phyloP scores from a whole-genome alignment of 2,797 vertebrate genomes.

The Hypotaenidia okinawae region DNA sequence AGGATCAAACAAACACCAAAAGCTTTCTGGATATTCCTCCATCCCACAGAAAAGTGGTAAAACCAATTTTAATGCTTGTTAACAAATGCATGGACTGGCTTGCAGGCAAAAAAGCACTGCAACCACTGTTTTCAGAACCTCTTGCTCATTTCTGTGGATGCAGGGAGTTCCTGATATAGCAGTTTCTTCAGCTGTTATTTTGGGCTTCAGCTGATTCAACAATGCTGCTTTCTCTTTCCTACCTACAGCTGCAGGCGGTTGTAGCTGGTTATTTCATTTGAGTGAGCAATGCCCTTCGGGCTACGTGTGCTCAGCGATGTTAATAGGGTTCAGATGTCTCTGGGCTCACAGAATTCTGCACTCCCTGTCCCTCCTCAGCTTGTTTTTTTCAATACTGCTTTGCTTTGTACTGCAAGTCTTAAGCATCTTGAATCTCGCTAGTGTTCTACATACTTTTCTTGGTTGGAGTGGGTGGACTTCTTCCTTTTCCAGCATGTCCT shows the following conservation, averaged over 20 bases:
- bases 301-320: background rate
- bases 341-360: background rate
- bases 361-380: background rate
- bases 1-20: background rate
- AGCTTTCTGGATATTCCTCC: background rate
- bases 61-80: background rate
- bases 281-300: conserved; percentile 37
- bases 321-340: conserved; percentile 30
- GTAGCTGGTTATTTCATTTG: conserved; percentile 34
- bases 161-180: background rate
- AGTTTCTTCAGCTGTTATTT: conserved; percentile 51
- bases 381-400: background rate
- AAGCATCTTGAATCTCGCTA: background rate
- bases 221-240: conserved; percentile 32
- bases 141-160: background rate
- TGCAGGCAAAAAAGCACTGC: background rate
- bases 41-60: background rate
- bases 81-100: background rate
- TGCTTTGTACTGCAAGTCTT: background rate
- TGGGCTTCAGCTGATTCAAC: conserved; percentile 57
- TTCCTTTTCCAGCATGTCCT: background rate
- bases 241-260: conserved; percentile 30
- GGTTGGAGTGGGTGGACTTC: background rate
- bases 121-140: background rate
- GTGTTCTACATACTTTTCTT: background rate